Percentiles rank a stretch among this genome's conserved stretches.
phyloP scores from a whole-genome alignment of 2,113 vertebrate genomes.

The Meriones unguiculatus region DNA sequence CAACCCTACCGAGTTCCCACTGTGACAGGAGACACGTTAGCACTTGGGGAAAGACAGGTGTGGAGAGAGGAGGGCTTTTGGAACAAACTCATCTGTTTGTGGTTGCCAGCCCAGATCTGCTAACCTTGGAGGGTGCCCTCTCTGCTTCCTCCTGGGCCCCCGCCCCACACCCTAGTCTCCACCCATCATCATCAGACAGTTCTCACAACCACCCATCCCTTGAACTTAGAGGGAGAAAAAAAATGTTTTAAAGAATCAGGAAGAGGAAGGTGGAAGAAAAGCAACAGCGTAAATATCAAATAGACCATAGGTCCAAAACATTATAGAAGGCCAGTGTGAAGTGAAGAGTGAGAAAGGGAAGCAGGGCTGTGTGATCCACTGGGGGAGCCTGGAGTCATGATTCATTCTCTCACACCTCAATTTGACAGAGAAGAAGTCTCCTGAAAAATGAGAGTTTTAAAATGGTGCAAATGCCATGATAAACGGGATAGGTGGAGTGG shows the following conservation, averaged over 20 bases:
- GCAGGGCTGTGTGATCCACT: too few species aligned
- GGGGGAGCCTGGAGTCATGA: neutral
- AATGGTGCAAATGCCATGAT: neutral
- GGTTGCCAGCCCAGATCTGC: neutral
- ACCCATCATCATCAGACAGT: neutral
- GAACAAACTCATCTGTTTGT: neutral
- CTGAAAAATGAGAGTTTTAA: neutral
- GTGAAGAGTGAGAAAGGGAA: neutral
- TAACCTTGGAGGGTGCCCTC: neutral
- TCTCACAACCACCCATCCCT: neutral
- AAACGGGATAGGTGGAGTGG: neutral
- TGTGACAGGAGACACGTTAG: slow-evolving; percentile 64
- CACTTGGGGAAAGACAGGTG: slow-evolving; percentile 16
- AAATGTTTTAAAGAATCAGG: neutral
- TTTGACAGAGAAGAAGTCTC: neutral
- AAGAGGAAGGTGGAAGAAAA: neutral
- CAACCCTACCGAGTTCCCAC: slow-evolving; percentile 58
- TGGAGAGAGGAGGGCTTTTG: neutral
- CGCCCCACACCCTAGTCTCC: neutral
- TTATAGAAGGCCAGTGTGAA: neutral
- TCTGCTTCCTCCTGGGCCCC: too few species aligned
- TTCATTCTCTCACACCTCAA: neutral
- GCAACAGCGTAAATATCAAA: accelerated
- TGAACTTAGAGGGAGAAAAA: neutral
- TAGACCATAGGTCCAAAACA: neutral